phyloP scores from a whole-genome alignment of 2,888 invertebrate genomes.

The Norana najaformis region DNA sequence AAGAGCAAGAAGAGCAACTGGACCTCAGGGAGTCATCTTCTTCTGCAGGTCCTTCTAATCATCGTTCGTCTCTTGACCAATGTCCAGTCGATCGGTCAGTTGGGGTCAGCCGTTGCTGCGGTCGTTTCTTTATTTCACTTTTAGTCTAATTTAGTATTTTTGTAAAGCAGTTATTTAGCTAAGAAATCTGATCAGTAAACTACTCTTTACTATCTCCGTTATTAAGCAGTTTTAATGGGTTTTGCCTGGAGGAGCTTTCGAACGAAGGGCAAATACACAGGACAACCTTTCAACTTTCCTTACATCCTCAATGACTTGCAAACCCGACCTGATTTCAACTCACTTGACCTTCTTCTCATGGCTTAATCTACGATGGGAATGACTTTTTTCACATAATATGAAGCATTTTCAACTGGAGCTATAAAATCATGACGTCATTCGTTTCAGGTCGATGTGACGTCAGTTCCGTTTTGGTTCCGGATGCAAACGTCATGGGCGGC shows the following conservation, averaged over 20 bases:
- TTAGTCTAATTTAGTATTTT: too few relatives aligned
- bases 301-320: too few relatives aligned
- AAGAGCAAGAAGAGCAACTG: neutral
- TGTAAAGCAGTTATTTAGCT: too few relatives aligned
- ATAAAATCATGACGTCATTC: too few relatives aligned
- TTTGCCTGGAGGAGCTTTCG: too few relatives aligned
- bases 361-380: neutral
- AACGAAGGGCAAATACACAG: neutral
- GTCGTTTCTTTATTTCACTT: too few relatives aligned
- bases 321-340: too few relatives aligned
- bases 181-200: too few relatives aligned
- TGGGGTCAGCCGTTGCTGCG: neutral
- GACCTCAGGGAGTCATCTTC: neutral
- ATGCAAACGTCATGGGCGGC: neutral
- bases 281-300: too few relatives aligned
- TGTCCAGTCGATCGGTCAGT: neutral
- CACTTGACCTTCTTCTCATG: neutral
- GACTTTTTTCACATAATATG: neutral
- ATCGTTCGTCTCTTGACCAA: neutral
- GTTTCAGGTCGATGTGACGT: neutral
- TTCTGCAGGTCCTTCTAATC: neutral
- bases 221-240: too few relatives aligned
- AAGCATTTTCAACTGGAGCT: neutral
- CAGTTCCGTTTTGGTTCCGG: constrained; percentile 1
- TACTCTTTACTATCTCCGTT: too few relatives aligned